Percentiles rank a stretch among this genome's conserved stretches.
These are phyloP conservation scores for Coecobrya sp. DNA, from an alignment of 2,888 invertebrate species.

Conservation along the genomic window DNA sequence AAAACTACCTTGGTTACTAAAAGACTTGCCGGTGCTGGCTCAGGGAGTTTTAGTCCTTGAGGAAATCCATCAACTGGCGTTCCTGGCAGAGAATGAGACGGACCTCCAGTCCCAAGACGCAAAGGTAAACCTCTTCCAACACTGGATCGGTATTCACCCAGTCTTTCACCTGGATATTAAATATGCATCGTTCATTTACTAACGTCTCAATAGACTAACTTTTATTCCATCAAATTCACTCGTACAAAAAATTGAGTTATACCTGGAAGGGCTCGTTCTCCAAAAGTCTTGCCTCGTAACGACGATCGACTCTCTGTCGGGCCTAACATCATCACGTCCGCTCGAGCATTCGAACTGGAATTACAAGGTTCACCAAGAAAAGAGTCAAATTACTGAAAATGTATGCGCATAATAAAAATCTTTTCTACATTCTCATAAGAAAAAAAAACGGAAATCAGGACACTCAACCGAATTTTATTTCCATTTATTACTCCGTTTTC, in stretches of 20 bases:
- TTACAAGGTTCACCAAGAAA: constrained; percentile 76
- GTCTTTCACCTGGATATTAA: constrained; percentile 86
- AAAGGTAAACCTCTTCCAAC: constrained; percentile 86
- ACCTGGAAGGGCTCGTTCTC: constrained; percentile 87
- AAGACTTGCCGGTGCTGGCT: constrained; percentile 86
- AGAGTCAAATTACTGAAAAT: constrained; percentile 80
- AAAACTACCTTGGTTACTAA: constrained; percentile 87
- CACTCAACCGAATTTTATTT: constrained; percentile 80
- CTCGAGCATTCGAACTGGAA: constrained; percentile 86
- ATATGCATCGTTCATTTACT: constrained; percentile 82
- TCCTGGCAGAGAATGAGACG: constrained; percentile 86
- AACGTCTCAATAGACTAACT: constrained; percentile 75
- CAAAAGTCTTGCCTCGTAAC: constrained; percentile 86
- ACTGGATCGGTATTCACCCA: constrained; percentile 86
- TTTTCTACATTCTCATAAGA: constrained; percentile 60
- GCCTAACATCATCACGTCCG: constrained; percentile 87
- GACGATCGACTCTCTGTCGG: constrained; percentile 86
- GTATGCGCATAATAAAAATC: constrained; percentile 81
- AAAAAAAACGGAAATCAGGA: constrained; percentile 73
- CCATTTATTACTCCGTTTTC: constrained; percentile 76
- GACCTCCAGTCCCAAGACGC: constrained; percentile 85
- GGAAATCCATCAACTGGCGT: constrained; percentile 87
- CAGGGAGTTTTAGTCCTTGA: constrained; percentile 86
- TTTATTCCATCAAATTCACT: constrained; percentile 77
- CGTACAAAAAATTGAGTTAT: constrained; percentile 80